These are phyloP conservation scores for Xanthia togata DNA, from an alignment of 2,888 invertebrate species.

Conservation along the genomic window DNA sequence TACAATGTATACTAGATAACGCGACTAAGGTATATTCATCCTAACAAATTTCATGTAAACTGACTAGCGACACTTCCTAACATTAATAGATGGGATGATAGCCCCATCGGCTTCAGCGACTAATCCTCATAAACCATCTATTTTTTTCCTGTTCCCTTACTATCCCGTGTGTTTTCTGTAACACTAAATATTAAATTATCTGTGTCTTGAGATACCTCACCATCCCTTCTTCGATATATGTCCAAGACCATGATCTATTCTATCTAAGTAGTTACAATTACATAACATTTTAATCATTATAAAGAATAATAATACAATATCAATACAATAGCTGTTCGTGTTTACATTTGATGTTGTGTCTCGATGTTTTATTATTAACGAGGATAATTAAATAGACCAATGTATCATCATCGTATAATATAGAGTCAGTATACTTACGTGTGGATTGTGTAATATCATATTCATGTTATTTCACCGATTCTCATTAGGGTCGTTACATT, in stretches of 20 bases:
- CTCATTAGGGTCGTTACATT: constrained; percentile 56
- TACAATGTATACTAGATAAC: constrained; percentile 19
- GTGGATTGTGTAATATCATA: constrained; percentile 57
- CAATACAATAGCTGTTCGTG: constrained; percentile 77
- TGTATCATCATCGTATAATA: constrained; percentile 62
- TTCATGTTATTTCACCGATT: constrained; percentile 57
- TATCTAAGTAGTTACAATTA: constrained; percentile 61
- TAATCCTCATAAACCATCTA: constrained; percentile 9
- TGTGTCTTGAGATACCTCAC: constrained; percentile 7
- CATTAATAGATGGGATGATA: background rate
- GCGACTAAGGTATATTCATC: constrained; percentile 15
- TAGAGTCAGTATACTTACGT: constrained; percentile 56
- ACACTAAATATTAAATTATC: constrained; percentile 5
- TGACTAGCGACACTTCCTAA: constrained; percentile 34
- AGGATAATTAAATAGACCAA: constrained; percentile 77
- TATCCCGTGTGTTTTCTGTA: constrained; percentile 4
- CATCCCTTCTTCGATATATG: constrained; percentile 14
- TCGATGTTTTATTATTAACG: constrained; percentile 81
- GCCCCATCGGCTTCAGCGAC: background rate
- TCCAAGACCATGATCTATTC: constrained; percentile 11
- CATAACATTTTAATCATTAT: constrained; percentile 59
- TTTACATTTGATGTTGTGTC: constrained; percentile 82
- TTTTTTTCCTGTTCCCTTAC: background rate
- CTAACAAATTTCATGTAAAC: constrained; percentile 23
- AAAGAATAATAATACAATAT: constrained; percentile 65